A percentile compares a stretch with the other conserved stretches of the same genome.
phyloP scores from a whole-genome alignment of 2,888 invertebrate species.

The Torymus auratus region DNA sequence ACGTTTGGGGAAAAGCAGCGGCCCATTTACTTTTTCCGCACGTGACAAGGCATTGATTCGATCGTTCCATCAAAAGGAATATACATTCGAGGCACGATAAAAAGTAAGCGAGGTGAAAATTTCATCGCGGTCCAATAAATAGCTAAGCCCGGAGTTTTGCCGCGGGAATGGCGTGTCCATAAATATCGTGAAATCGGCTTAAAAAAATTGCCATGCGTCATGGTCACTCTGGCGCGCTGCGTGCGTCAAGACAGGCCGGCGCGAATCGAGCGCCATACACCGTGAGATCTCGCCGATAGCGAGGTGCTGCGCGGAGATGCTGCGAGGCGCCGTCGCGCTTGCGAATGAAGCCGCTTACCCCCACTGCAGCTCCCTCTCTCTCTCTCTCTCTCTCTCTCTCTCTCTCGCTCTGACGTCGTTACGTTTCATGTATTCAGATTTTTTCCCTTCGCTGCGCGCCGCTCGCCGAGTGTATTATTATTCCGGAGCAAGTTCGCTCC shows the following conservation, averaged over 20 bases:
- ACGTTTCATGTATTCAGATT: conserved; percentile 76
- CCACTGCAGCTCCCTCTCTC: conserved; percentile 47
- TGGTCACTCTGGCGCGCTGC: no score
- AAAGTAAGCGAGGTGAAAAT: conserved; percentile 3
- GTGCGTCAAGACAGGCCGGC: no score
- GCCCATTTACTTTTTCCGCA: no score
- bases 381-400: conserved; percentile 3
- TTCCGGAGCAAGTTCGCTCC: conserved; percentile 74
- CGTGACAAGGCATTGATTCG: no score
- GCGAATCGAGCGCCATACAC: no score
- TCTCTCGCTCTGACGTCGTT: conserved; percentile 66
- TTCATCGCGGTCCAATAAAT: background rate
- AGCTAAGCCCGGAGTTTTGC: background rate
- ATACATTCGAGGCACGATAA: background rate
- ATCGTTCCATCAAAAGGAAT: no score
- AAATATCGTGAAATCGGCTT: conserved; percentile 18
- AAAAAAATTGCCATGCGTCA: background rate
- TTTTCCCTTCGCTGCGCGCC: conserved; percentile 68
- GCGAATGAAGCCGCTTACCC: conserved; percentile 64
- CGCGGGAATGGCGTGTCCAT: background rate
- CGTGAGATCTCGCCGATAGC: background rate
- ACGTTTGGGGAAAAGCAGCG: no score
- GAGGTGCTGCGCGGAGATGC: background rate
- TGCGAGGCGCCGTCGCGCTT: conserved; percentile 58
- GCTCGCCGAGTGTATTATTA: conserved; percentile 73